Evolutionary conservation across 2,888 invertebrate species (phyloP).

Genomic region (Trichopria drosophilae): DNA sequence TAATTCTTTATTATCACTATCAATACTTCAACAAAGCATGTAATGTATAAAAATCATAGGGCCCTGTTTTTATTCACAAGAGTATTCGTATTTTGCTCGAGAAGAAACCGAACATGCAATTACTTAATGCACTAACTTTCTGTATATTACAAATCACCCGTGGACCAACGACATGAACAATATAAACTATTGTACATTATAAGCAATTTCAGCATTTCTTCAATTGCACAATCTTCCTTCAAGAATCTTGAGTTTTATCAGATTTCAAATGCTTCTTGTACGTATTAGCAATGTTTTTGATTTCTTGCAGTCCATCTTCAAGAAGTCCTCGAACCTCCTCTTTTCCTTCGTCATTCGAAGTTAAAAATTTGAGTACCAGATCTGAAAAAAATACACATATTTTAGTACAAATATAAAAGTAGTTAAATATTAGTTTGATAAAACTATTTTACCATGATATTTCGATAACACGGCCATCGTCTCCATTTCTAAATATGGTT

Average conservation of each 20-base stretch:
- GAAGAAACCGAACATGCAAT: too few species aligned
- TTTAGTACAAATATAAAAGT: neutral
- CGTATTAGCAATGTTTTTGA: constrained; percentile 63
- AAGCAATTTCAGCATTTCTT: too few species aligned
- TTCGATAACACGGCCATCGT: constrained; percentile 67
- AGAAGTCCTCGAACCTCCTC: constrained; percentile 61
- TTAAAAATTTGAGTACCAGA: constrained; percentile 67
- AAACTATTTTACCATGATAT: constrained; percentile 72
- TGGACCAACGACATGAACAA: too few species aligned
- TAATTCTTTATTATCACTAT: too few species aligned
- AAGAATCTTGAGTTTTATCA: constrained; percentile 45
- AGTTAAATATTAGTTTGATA: constrained; percentile 3
- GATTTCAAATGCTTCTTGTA: constrained; percentile 58
- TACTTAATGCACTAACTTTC: too few species aligned
- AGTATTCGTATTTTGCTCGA: too few species aligned
- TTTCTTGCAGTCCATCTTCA: constrained; percentile 58
- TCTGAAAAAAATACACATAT: constrained; percentile 60
- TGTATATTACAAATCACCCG: too few species aligned
- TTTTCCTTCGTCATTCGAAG: constrained; percentile 61
- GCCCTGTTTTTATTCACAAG: too few species aligned
- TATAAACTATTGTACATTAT: too few species aligned
- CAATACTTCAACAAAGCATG: too few species aligned
- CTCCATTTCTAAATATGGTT: constrained; percentile 69
- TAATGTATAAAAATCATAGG: too few species aligned
- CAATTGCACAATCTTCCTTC: constrained; percentile 9